Percentiles rank a stretch among this genome's conserved stretches.
Conservation (phyloP, 2,113 vertebrate species). For the Nestor notabilis region DNA sequence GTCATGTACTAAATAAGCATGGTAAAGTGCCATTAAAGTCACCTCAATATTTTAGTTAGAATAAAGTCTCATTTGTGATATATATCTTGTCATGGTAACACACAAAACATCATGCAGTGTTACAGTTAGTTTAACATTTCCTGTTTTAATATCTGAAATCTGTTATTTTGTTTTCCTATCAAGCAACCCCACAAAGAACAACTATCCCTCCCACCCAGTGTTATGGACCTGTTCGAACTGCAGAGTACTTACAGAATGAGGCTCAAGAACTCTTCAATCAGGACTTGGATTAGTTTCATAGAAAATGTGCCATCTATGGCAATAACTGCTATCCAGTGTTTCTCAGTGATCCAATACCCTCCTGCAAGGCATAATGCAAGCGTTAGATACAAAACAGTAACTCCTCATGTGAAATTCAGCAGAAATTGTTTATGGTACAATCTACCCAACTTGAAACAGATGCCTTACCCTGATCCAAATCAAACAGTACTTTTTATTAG, state of each 20-base stretch:
- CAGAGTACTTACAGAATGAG: neutral
- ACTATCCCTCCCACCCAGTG: rapidly evolving
- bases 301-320: neutral
- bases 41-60: neutral
- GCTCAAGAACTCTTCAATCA: neutral
- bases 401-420: neutral
- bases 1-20: neutral
- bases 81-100: neutral
- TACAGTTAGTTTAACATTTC: neutral
- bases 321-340: neutral
- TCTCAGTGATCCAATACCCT: neutral
- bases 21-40: neutral
- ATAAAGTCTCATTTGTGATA: neutral
- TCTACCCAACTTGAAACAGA: neutral
- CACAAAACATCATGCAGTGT: neutral
- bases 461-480: neutral
- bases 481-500: neutral
- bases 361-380: neutral
- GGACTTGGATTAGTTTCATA: neutral
- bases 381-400: neutral
- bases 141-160: neutral
- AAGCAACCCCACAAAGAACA: neutral
- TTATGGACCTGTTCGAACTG: neutral
- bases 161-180: neutral
- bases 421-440: neutral